Percentiles rank a stretch among this genome's conserved stretches.
These are phyloP conservation scores for Cheilosia grossa DNA, from an alignment of 2,888 invertebrate genomes.

Conservation along the genomic window DNA sequence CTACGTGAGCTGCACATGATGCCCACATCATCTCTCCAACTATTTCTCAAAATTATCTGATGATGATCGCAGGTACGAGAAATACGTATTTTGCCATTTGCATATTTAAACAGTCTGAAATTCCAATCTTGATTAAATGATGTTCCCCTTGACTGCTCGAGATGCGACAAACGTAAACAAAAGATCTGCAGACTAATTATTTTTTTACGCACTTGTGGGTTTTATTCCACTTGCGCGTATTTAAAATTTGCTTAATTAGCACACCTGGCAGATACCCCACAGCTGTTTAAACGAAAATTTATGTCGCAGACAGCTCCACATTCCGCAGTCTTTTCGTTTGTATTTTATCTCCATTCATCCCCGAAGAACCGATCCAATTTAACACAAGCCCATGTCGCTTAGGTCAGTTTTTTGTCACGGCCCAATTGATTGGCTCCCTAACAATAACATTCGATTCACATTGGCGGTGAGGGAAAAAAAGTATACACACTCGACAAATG, in stretches of 20 bases:
- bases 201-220: conserved; percentile 17
- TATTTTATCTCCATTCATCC: not conserved
- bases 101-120: conserved; percentile 8
- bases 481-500: not conserved
- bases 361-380: not conserved
- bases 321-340: not conserved
- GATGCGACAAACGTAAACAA: not conserved
- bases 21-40: not conserved
- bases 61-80: too few species aligned
- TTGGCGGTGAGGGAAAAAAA: not conserved
- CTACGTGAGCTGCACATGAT: conserved; percentile 20
- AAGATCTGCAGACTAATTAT: conserved; percentile 24
- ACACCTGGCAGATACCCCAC: not conserved
- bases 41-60: not conserved
- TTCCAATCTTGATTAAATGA: not conserved
- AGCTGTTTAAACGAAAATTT: not conserved
- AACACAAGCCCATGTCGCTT: not conserved
- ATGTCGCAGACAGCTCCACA: not conserved
- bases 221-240: not conserved
- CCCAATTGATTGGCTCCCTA: conserved; percentile 3
- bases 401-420: not conserved
- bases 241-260: too few species aligned
- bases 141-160: conserved; percentile 20
- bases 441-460: conserved; percentile 1
- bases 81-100: not conserved